Percentiles rank a stretch among this genome's conserved stretches.
These are phyloP conservation scores for Setipinna tenuifilis DNA, from an alignment of 2,797 vertebrate species.

Conservation along the genomic window DNA sequence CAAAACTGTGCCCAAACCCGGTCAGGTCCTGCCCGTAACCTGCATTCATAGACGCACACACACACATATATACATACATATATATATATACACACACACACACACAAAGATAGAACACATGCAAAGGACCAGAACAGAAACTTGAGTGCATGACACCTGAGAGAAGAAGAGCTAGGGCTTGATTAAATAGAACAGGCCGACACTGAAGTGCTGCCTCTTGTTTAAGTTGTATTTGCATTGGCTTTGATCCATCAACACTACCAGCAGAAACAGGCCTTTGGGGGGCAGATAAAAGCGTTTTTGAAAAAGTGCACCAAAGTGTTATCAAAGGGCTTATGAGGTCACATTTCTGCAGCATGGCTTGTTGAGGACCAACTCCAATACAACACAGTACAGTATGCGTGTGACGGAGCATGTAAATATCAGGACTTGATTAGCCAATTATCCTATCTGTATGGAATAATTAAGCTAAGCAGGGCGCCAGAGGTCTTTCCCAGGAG, in stretches of 20 bases:
- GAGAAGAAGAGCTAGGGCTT: conserved; percentile 24
- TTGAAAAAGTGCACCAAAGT: not conserved
- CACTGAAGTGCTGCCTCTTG: conserved; percentile 4
- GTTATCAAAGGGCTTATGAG: not conserved
- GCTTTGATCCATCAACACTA: conserved; percentile 14
- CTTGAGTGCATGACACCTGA: not conserved
- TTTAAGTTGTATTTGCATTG: conserved; percentile 14
- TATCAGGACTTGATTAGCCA: not conserved
- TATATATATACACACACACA: conserved; percentile 34
- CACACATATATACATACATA: not conserved
- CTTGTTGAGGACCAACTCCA: conserved; percentile 20
- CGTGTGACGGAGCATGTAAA: not conserved
- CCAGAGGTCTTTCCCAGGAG: not conserved
- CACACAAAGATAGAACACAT: conserved; percentile 13
- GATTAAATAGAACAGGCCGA: not conserved
- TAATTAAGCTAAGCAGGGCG: not conserved
- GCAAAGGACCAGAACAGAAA: not conserved
- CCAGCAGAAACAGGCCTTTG: not conserved
- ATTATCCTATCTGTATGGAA: not conserved
- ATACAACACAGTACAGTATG: not conserved
- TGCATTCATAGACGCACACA: conserved; percentile 60
- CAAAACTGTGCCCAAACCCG: conserved; percentile 93
- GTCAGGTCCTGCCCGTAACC: conserved; percentile 98
- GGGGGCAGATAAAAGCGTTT: not conserved
- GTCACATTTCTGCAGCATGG: conserved; percentile 1